Conservation (phyloP, 2,113 vertebrate species). For the Vulpes vulpes region DNA sequence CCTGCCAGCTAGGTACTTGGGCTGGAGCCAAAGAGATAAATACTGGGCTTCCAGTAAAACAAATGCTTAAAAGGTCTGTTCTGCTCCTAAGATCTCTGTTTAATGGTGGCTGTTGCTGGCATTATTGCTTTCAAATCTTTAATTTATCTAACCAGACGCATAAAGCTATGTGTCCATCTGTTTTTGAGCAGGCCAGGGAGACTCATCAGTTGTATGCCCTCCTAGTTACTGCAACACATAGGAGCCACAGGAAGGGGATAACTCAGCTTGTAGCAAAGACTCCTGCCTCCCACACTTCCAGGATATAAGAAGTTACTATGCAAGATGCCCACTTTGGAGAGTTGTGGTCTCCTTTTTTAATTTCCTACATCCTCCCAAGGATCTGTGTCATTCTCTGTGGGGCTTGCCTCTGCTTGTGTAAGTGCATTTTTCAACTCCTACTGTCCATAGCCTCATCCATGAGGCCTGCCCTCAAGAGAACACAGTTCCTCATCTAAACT, state of each 20-base stretch:
- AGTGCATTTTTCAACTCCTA: neutral
- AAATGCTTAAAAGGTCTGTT: constrained; percentile 60
- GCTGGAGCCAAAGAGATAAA: constrained; percentile 63
- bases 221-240: neutral
- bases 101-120: constrained; percentile 13
- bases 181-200: neutral
- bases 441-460: neutral
- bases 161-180: neutral
- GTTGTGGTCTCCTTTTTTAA: neutral
- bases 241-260: neutral
- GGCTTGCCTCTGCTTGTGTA: neutral
- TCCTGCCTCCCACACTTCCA: neutral
- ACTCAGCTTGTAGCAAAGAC: neutral
- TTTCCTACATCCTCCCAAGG: neutral
- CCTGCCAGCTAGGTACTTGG: constrained; percentile 70
- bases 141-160: neutral
- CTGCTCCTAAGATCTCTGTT: constrained; percentile 28
- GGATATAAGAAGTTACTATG: neutral
- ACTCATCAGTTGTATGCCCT: neutral
- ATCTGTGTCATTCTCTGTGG: no score
- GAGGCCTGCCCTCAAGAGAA: neutral
- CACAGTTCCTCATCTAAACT: neutral
- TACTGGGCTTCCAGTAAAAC: constrained; percentile 38
- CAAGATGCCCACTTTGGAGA: neutral
- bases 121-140: constrained; percentile 12